phyloP scores from a whole-genome alignment of 2,888 invertebrate genomes.

The Rhamnusium bicolor region DNA sequence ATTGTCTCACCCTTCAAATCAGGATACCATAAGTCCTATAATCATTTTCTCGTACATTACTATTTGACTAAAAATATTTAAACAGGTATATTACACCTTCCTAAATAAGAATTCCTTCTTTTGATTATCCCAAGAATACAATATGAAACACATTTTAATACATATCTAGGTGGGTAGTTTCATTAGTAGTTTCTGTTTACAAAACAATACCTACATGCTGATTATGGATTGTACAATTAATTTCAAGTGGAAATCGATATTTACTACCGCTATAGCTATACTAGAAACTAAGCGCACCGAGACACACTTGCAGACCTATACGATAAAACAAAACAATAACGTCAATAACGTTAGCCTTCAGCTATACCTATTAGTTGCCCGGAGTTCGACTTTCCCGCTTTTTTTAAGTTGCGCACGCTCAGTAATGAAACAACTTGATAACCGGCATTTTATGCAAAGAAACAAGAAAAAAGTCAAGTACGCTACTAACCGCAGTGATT shows the following conservation, averaged over 20 bases:
- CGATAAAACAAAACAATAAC: not conserved
- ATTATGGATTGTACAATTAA: not conserved
- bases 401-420: conserved; percentile 42
- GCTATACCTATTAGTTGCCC: not conserved
- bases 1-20: not conserved
- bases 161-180: not conserved
- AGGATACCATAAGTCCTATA: not conserved
- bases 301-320: not conserved
- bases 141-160: not conserved
- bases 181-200: too few relatives aligned
- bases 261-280: not conserved
- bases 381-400: conserved; percentile 46
- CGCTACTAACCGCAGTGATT: conserved; percentile 19
- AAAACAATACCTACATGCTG: not conserved
- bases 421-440: conserved; percentile 39
- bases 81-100: too few relatives aligned
- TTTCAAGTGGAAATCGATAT: not conserved
- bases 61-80: not conserved
- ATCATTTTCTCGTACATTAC: too few relatives aligned
- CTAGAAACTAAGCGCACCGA: not conserved
- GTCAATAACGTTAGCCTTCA: not conserved
- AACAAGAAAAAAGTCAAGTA: conserved; percentile 39
- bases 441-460: conserved; percentile 45
- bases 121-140: too few relatives aligned
- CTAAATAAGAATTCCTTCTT: too few relatives aligned